Percentiles rank a stretch among this genome's conserved stretches.
Evolutionary conservation across 1,140 invertebrate species (phyloP).

Genomic region (Asbolus verrucosus): DNA sequence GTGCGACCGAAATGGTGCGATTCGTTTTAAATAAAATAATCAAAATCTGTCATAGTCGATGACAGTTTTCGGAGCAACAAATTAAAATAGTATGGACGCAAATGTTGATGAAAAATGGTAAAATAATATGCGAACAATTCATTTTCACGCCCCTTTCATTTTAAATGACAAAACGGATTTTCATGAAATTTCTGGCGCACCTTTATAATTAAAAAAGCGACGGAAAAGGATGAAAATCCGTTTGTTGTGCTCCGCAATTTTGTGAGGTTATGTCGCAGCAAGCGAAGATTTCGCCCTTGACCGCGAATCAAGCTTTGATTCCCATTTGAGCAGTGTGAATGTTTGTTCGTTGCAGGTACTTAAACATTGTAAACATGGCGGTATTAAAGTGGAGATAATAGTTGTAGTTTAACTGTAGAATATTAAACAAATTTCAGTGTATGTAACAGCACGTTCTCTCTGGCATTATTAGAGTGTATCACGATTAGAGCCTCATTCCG

Average conservation of each 20-base stretch:
- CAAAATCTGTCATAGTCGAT: constrained; percentile 25
- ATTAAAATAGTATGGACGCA: constrained; percentile 28
- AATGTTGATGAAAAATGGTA: constrained; percentile 31
- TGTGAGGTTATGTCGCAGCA: too few species aligned
- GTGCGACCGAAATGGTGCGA: neutral
- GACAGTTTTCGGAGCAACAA: constrained; percentile 17
- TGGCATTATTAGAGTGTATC: constrained; percentile 37
- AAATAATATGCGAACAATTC: constrained; percentile 36
- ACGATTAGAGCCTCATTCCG: constrained; percentile 35
- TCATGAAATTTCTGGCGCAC: constrained; percentile 7
- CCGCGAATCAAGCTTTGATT: too few species aligned
- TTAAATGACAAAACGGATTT: constrained; percentile 35
- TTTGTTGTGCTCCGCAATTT: too few species aligned
- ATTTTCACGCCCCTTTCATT: constrained; percentile 24
- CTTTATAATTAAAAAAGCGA: too few species aligned
- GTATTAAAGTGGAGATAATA: constrained; percentile 38
- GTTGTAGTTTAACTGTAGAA: constrained; percentile 37
- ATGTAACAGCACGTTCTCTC: constrained; percentile 35
- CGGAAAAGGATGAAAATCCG: too few species aligned
- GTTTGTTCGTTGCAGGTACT: constrained; percentile 31
- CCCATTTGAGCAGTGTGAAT: constrained; percentile 17
- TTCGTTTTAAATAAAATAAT: constrained; percentile 29
- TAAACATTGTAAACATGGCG: constrained; percentile 32
- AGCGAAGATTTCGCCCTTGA: too few species aligned
- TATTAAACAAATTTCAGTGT: constrained; percentile 38